Evolutionary conservation across 1,140 invertebrate genomes (phyloP).

Genomic region (Acromyrmex heyeri): DNA sequence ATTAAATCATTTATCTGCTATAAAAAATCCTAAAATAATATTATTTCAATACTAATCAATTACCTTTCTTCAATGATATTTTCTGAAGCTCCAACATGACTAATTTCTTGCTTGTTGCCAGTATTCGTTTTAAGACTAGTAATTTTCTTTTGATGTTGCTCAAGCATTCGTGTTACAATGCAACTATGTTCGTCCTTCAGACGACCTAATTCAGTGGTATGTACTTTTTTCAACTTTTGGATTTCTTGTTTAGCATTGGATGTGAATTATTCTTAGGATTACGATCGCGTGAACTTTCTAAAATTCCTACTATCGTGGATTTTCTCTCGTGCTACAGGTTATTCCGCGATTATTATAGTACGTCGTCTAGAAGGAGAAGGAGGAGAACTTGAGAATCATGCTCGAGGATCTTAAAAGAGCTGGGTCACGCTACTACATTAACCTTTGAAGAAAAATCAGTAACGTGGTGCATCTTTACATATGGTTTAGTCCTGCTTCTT

Average conservation of each 20-base stretch:
- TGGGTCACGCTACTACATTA: slow-evolving; percentile 34
- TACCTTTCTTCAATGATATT: slow-evolving; percentile 76
- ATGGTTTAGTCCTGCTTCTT: neutral
- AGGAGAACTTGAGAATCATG: too few species aligned
- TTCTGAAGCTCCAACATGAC: neutral
- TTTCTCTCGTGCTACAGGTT: slow-evolving; percentile 32
- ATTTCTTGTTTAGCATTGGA: slow-evolving; percentile 88
- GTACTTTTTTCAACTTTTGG: slow-evolving; percentile 79
- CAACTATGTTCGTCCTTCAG: slow-evolving; percentile 88
- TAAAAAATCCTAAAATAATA: neutral
- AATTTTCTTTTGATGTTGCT: slow-evolving; percentile 79
- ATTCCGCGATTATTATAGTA: slow-evolving; percentile 11
- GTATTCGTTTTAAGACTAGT: slow-evolving; percentile 62
- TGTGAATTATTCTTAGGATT: slow-evolving; percentile 85
- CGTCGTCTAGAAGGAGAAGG: neutral
- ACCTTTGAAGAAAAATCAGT: neutral
- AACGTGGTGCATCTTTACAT: neutral
- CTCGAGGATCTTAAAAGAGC: slow-evolving; percentile 3
- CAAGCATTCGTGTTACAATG: slow-evolving; percentile 79
- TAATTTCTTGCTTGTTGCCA: slow-evolving; percentile 41
- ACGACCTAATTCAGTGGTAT: slow-evolving; percentile 84
- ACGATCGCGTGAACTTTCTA: slow-evolving; percentile 47
- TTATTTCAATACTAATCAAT: neutral
- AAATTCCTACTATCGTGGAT: slow-evolving; percentile 39
- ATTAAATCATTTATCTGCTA: neutral